Evolutionary conservation across 2,888 invertebrate species (phyloP).

Genomic region (Escarpia spicata): DNA sequence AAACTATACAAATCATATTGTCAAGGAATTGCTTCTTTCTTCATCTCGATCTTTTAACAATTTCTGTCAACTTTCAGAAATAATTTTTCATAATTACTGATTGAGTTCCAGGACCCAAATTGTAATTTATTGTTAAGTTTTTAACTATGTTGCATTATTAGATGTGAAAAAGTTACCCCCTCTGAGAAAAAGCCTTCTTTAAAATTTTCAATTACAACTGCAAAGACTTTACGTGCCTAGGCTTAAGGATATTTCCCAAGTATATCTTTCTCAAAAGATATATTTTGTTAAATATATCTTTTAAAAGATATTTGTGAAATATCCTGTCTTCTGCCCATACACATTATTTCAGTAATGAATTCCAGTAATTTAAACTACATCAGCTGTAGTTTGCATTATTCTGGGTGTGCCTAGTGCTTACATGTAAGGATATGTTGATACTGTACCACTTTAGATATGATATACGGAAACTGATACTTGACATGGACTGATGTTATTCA

Average conservation of each 20-base stretch:
- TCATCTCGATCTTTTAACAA: neutral
- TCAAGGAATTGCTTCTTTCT: neutral
- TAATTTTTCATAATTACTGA: neutral
- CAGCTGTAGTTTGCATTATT: neutral
- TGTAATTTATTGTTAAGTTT: neutral
- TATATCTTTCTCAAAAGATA: neutral
- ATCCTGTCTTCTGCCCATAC: neutral
- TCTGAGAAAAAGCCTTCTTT: neutral
- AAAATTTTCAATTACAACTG: neutral
- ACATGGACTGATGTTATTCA: neutral
- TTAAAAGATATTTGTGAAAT: neutral
- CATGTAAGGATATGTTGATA: neutral
- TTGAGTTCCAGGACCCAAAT: neutral
- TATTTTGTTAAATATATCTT: neutral
- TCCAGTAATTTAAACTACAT: neutral
- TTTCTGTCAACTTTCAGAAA: neutral
- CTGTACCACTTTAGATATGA: neutral
- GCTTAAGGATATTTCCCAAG: neutral
- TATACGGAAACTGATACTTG: neutral
- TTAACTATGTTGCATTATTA: neutral
- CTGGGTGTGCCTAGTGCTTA: neutral
- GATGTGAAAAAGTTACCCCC: neutral
- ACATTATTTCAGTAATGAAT: neutral
- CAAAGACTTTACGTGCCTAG: neutral
- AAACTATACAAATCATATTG: neutral